Evolutionary conservation across 2,888 invertebrate species (phyloP).

Genomic region (Oxytorus armatus): DNA sequence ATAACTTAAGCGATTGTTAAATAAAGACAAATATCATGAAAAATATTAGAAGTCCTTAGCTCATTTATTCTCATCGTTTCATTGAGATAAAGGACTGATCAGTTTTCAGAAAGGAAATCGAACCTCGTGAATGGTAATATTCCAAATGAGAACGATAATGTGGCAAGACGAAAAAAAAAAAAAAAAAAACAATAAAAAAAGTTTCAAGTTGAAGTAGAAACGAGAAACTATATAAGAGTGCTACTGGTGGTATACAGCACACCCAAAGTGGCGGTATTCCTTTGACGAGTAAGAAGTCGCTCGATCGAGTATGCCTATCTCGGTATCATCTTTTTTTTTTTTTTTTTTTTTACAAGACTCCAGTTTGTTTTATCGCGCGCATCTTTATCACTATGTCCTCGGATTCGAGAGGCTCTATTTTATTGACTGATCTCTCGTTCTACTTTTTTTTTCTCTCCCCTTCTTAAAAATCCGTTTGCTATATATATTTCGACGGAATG

Average conservation of each 20-base stretch:
- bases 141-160: conserved; percentile 56
- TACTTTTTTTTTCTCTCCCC: not conserved
- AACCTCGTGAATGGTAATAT: conserved; percentile 37
- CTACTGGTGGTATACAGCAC: conserved; percentile 36
- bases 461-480: too few relatives aligned
- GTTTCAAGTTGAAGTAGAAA: not conserved
- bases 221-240: conserved; percentile 34
- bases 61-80: not conserved
- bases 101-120: conserved; percentile 56
- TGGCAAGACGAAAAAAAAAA: conserved; percentile 7
- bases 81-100: conserved; percentile 34
- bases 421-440: conserved; percentile 40
- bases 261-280: conserved; percentile 39
- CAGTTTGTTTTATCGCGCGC: conserved; percentile 43
- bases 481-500: not conserved
- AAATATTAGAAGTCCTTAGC: conserved; percentile 29
- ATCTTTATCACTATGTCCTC: conserved; percentile 48
- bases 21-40: conserved; percentile 46
- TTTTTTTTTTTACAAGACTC: conserved; percentile 11
- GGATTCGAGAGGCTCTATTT: conserved; percentile 29
- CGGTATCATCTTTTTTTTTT: too few relatives aligned
- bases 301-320: conserved; percentile 45
- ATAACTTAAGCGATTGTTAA: conserved; percentile 32
- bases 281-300: conserved; percentile 49
- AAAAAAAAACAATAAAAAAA: too few relatives aligned